Percentiles rank a stretch among this genome's conserved stretches.
Conservation (phyloP, 2,888 invertebrate species). For the Limnephilus auricula region DNA sequence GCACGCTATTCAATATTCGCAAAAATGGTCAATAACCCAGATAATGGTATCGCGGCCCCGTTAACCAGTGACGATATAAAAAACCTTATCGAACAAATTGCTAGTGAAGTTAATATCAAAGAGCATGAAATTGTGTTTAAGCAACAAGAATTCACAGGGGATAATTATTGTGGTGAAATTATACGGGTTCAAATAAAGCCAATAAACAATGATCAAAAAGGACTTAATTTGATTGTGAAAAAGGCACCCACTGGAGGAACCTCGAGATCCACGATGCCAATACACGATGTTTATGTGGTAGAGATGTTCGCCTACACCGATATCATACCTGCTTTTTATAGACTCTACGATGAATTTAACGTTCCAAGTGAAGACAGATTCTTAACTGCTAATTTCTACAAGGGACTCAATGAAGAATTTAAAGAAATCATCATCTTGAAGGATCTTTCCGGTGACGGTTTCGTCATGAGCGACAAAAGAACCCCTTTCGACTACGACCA, state of each 20-base stretch:
- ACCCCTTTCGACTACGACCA: conserved; percentile 71
- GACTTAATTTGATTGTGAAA: background rate
- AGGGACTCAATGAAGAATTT: conserved; percentile 66
- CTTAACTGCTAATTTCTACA: conserved; percentile 69
- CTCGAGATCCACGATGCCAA: conserved; percentile 1
- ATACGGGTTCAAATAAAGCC: conserved; percentile 47
- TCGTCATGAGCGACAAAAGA: conserved; percentile 69
- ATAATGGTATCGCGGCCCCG: background rate
- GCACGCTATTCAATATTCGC: background rate
- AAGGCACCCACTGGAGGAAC: background rate
- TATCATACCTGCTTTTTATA: conserved; percentile 51
- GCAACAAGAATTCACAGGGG: conserved; percentile 41
- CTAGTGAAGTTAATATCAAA: conserved; percentile 38
- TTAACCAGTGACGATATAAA: conserved; percentile 7
- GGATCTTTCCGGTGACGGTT: conserved; percentile 70
- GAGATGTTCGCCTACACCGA: conserved; percentile 41
- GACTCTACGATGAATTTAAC: conserved; percentile 67
- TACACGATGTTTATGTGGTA: conserved; percentile 4
- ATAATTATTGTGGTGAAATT: conserved; percentile 59
- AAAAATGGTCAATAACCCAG: background rate
- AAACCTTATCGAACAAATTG: conserved; percentile 35
- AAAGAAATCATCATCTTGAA: conserved; percentile 71
- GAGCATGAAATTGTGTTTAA: conserved; percentile 43
- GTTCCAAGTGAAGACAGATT: conserved; percentile 68
- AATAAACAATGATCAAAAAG: conserved; percentile 13